These are phyloP conservation scores for Eupithecia dodoneata DNA, from an alignment of 2,888 invertebrate species.

Conservation along the genomic window DNA sequence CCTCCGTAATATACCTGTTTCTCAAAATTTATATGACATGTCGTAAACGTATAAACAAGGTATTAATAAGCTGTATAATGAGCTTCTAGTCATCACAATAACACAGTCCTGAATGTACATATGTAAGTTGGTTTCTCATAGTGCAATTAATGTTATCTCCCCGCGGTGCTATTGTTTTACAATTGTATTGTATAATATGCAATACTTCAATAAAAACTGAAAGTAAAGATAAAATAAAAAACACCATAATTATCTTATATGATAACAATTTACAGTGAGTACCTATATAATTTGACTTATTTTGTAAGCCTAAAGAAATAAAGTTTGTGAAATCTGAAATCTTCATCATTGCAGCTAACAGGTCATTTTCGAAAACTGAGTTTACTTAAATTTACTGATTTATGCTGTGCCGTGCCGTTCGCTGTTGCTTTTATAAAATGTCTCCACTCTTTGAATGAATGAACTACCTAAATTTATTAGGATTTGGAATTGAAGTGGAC, in stretches of 20 bases:
- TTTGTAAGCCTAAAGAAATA: too few relatives aligned
- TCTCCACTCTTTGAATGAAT: too few relatives aligned
- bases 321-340: too few relatives aligned
- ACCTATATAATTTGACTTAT: too few relatives aligned
- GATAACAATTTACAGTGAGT: too few relatives aligned
- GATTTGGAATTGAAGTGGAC: too few relatives aligned
- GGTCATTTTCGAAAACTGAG: background rate
- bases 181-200: conserved; percentile 8
- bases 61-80: conserved; percentile 16
- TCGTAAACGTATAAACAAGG: conserved; percentile 5
- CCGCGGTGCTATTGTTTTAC: conserved; percentile 18
- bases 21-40: background rate
- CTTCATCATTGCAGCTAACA: background rate
- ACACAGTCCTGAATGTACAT: conserved; percentile 14
- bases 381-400: too few relatives aligned
- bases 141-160: conserved; percentile 35
- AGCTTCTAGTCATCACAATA: conserved; percentile 19
- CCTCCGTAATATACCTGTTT: background rate
- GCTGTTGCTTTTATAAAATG: too few relatives aligned
- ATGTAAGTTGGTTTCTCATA: conserved; percentile 22
- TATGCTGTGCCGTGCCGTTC: too few relatives aligned
- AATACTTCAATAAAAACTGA: background rate
- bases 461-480: too few relatives aligned
- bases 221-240: too few relatives aligned
- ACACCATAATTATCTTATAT: too few relatives aligned